These are phyloP conservation scores for Meteorus cinctellus DNA, from an alignment of 2,888 invertebrate species.

Conservation along the genomic window DNA sequence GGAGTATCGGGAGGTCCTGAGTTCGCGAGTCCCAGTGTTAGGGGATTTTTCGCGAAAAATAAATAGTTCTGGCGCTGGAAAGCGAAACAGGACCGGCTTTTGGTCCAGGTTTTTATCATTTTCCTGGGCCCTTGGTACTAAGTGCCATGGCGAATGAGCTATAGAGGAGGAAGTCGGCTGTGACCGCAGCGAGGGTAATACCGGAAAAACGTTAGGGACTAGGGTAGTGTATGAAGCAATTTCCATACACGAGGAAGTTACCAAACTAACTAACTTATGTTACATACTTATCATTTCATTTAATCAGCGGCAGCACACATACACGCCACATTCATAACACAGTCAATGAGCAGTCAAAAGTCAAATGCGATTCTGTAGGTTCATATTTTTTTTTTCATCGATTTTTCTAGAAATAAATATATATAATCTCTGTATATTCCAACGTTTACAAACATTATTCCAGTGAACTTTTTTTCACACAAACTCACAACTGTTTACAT, in stretches of 20 bases:
- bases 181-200: too few species aligned
- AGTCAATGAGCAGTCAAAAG: neutral
- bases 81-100: too few species aligned
- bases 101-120: too few species aligned
- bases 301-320: neutral
- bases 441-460: neutral
- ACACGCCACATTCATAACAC: neutral
- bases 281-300: neutral
- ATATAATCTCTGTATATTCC: slow-evolving; percentile 11
- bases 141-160: too few species aligned
- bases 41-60: neutral
- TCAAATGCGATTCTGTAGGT: neutral
- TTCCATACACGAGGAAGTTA: too few species aligned
- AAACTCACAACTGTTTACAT: slow-evolving; percentile 10
- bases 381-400: slow-evolving; percentile 10
- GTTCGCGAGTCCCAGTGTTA: too few species aligned
- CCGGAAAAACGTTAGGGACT: too few species aligned
- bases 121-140: too few species aligned
- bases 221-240: too few species aligned
- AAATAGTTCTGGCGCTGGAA: too few species aligned
- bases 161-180: too few species aligned
- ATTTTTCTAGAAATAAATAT: slow-evolving; percentile 18
- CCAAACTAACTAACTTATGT: neutral
- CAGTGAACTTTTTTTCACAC: neutral
- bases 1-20: too few species aligned